Evolutionary conservation across 2,113 vertebrate species (phyloP).

Genomic region (Ciconia boyciana): DNA sequence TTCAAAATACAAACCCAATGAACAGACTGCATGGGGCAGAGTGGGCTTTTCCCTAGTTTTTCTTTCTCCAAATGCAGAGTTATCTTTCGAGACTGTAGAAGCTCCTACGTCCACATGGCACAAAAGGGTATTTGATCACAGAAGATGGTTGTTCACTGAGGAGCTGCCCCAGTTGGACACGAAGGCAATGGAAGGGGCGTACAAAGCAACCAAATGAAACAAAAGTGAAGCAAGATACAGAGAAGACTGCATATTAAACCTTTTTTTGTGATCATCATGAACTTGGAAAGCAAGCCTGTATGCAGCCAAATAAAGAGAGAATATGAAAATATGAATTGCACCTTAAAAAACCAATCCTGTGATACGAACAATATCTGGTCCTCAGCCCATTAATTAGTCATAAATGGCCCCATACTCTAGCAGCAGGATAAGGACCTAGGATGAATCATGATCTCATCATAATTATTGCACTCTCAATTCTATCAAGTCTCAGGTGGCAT

Average conservation of each 20-base stretch:
- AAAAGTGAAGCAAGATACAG: not conserved
- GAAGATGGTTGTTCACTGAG: not conserved
- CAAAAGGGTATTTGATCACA: not conserved
- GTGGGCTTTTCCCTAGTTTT: not conserved
- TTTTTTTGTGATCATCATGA: not conserved
- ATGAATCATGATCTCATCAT: not conserved
- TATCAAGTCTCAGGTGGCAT: not conserved
- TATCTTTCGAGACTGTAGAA: not conserved
- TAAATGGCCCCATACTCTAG: not conserved
- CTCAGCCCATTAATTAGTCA: not conserved
- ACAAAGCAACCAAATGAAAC: not conserved
- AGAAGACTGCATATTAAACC: not conserved
- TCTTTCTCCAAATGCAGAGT: not conserved
- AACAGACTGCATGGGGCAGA: rapidly evolving
- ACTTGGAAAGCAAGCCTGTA: not conserved
- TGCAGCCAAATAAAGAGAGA: not conserved
- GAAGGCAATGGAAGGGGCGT: rapidly evolving
- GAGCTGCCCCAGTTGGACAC: not conserved
- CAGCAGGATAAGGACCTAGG: not conserved
- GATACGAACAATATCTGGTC: not conserved
- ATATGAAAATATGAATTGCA: not conserved
- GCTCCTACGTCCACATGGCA: not conserved
- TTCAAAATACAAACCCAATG: not conserved
- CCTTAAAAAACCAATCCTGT: not conserved
- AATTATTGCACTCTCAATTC: not conserved